These are phyloP conservation scores for Drosophila histrio DNA, from an alignment of 2,888 invertebrate species.

Conservation along the genomic window DNA sequence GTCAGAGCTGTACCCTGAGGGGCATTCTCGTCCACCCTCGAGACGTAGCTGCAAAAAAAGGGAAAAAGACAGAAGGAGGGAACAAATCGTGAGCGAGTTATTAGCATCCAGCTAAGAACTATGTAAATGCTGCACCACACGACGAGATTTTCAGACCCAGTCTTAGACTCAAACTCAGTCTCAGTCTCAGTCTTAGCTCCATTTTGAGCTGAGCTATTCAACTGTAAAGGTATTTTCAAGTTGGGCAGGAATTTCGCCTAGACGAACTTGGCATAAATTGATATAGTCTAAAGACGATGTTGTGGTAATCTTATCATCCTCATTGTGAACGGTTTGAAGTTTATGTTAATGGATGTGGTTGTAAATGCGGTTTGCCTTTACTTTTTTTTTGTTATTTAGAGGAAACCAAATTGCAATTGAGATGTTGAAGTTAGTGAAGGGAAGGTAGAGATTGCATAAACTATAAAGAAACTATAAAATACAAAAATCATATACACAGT, in stretches of 20 bases:
- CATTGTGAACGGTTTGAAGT: slow-evolving; percentile 32
- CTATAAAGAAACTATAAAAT: slow-evolving; percentile 2
- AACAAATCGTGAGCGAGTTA: slow-evolving; percentile 50
- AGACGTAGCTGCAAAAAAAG: slow-evolving; percentile 87
- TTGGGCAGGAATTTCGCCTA: slow-evolving; percentile 42
- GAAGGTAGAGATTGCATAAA: not conserved
- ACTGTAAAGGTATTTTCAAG: slow-evolving; percentile 51
- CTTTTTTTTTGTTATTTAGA: not conserved
- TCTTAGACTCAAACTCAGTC: not conserved
- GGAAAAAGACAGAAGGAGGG: not conserved
- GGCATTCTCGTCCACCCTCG: slow-evolving; percentile 92
- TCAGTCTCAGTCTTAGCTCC: not conserved
- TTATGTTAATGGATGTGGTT: slow-evolving; percentile 64
- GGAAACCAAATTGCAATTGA: slow-evolving; percentile 37
- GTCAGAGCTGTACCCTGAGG: slow-evolving; percentile 91
- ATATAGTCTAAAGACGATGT: slow-evolving; percentile 47
- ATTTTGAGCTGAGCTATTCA: slow-evolving; percentile 8
- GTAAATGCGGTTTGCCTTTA: slow-evolving; percentile 8
- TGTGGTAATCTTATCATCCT: slow-evolving; percentile 47
- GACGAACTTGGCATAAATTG: slow-evolving; percentile 61
- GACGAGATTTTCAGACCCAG: slow-evolving; percentile 13
- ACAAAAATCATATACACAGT: not conserved
- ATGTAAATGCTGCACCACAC: slow-evolving; percentile 45
- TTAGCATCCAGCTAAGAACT: slow-evolving; percentile 59
- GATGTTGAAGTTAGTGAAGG: slow-evolving; percentile 27